These are phyloP conservation scores for Thalassophryne amazonica DNA, from an alignment of 2,797 vertebrate genomes.

Conservation along the genomic window DNA sequence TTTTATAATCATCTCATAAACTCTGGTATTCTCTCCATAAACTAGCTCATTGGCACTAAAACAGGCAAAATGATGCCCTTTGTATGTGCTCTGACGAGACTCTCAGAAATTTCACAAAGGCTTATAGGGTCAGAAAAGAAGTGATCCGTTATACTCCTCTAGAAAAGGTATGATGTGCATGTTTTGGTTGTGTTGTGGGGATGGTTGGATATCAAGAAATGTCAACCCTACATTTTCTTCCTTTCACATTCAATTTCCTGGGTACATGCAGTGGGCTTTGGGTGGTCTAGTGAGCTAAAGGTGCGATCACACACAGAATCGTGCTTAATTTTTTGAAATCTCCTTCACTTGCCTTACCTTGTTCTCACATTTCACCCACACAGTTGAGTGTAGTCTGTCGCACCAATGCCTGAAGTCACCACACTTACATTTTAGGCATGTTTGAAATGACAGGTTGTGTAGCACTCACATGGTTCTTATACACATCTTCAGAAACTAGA, in stretches of 20 bases:
- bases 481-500: no score
- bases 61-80: constrained; percentile 28
- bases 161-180: constrained; percentile 58
- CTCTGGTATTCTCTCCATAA: constrained; percentile 38
- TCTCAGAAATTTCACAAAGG: constrained; percentile 21
- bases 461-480: no score
- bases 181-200: constrained; percentile 44
- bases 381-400: neutral
- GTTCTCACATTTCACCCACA: neutral
- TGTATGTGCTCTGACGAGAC: constrained; percentile 26
- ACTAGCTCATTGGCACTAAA: constrained; percentile 47
- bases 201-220: constrained; percentile 69
- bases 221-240: neutral
- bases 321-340: constrained; percentile 25
- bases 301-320: constrained; percentile 27
- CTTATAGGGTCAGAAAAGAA: constrained; percentile 33
- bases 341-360: constrained; percentile 15
- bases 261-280: constrained; percentile 37
- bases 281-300: constrained; percentile 35
- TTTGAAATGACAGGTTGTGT: no score
- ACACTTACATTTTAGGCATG: no score
- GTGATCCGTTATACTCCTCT: constrained; percentile 28
- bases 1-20: constrained; percentile 61
- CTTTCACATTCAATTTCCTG: constrained; percentile 27
- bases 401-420: constrained; percentile 6